phyloP scores from a whole-genome alignment of 2,888 invertebrate species.

The Rambutsinella grinnellia region DNA sequence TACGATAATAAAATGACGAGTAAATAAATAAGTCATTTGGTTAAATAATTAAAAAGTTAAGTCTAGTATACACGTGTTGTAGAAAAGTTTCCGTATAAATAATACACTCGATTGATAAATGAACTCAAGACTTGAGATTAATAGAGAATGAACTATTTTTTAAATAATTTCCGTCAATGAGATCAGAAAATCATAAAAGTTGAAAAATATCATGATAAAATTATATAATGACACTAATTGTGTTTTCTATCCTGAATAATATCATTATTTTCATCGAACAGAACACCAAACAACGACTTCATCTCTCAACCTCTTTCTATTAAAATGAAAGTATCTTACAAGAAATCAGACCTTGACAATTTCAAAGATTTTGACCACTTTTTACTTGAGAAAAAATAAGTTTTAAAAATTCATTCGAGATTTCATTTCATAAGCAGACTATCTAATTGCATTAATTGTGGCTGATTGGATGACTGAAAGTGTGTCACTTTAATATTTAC shows the following conservation, averaged over 20 bases:
- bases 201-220: slow-evolving; percentile 5
- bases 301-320: neutral
- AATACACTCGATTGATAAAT: neutral
- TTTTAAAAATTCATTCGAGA: no score
- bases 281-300: neutral
- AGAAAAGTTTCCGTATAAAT: slow-evolving; percentile 5
- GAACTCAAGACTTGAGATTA: neutral
- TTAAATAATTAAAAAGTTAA: neutral
- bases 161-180: slow-evolving; percentile 55
- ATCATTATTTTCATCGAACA: neutral
- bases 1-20: no score
- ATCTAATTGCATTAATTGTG: no score
- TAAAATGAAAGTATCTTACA: slow-evolving; percentile 18
- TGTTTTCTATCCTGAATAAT: neutral
- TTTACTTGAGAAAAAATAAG: neutral
- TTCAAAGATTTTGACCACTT: neutral
- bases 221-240: neutral
- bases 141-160: slow-evolving; percentile 33
- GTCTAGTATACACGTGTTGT: neutral
- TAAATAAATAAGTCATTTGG: no score
- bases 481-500: no score
- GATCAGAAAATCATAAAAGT: slow-evolving; percentile 51
- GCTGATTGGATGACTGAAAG: no score
- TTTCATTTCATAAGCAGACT: no score
- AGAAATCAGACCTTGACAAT: slow-evolving; percentile 17